Evolutionary conservation across 2,113 vertebrate species (phyloP).

Genomic region (Solea solea): DNA sequence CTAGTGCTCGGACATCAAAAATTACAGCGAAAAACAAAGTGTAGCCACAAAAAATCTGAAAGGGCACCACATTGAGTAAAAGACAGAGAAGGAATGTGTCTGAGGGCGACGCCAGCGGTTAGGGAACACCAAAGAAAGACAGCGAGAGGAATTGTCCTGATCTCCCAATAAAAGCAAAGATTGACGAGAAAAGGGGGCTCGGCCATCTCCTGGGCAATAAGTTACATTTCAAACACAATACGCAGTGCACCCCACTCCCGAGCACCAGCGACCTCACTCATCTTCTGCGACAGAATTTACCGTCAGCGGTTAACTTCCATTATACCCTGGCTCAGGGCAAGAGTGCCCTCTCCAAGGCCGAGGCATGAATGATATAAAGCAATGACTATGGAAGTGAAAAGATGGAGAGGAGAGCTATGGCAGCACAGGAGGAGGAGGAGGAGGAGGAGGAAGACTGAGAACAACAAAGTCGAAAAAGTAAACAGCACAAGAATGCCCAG

Average conservation of each 20-base stretch:
- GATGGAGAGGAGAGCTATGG: constrained; percentile 8
- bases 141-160: constrained; percentile 48
- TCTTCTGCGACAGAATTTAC: constrained; percentile 62
- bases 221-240: constrained; percentile 65
- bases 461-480: constrained; percentile 23
- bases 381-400: background rate
- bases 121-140: constrained; percentile 38
- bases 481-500: constrained; percentile 31
- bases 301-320: constrained; percentile 59
- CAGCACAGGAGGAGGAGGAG: background rate
- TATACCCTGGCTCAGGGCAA: constrained; percentile 50
- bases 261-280: constrained; percentile 42
- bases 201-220: constrained; percentile 61
- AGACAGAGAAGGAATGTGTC: constrained; percentile 34
- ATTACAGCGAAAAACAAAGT: constrained; percentile 7
- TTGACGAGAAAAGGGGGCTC: constrained; percentile 47
- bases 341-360: constrained; percentile 36
- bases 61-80: constrained; percentile 21
- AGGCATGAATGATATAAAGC: constrained; percentile 38
- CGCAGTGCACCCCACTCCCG: constrained; percentile 26
- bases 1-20: constrained; percentile 7
- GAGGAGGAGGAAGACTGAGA: constrained; percentile 9
- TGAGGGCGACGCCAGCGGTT: constrained; percentile 30
- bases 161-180: constrained; percentile 64
- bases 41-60: constrained; percentile 20